A percentile compares a stretch with the other conserved stretches of the same genome.
Conservation (phyloP, 2,113 vertebrate species). For the Podilymbus podiceps region DNA sequence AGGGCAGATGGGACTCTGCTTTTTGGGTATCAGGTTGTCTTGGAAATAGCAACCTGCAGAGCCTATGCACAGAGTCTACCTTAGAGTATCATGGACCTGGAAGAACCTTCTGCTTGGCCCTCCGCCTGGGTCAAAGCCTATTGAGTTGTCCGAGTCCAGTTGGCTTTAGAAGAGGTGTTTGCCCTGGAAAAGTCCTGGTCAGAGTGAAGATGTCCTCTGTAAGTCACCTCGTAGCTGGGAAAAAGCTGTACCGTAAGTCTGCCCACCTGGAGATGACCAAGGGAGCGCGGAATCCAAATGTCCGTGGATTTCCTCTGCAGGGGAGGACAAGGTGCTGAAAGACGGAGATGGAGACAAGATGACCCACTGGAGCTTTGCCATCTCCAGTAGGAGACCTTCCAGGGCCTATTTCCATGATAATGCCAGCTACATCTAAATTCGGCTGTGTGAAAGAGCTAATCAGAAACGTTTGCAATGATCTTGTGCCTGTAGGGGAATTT, state of each 20-base stretch:
- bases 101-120: neutral
- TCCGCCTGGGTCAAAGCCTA: neutral
- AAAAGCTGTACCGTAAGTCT: neutral
- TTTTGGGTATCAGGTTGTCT: neutral
- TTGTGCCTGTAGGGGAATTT: neutral
- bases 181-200: neutral
- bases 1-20: no score
- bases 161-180: neutral
- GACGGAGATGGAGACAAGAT: neutral
- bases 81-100: neutral
- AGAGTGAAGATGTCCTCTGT: neutral
- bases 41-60: neutral
- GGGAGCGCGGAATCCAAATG: neutral
- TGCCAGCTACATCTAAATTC: neutral
- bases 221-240: neutral
- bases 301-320: neutral
- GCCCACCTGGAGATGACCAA: neutral
- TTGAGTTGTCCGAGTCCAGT: neutral
- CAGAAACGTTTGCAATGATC: neutral
- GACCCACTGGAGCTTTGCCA: neutral
- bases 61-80: neutral
- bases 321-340: neutral
- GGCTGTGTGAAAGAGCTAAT: neutral
- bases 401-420: neutral
- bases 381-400: neutral